Base-by-base conservation (phyloP, 2,113 vertebrate species). In the Ochotona curzoniae region DNA sequence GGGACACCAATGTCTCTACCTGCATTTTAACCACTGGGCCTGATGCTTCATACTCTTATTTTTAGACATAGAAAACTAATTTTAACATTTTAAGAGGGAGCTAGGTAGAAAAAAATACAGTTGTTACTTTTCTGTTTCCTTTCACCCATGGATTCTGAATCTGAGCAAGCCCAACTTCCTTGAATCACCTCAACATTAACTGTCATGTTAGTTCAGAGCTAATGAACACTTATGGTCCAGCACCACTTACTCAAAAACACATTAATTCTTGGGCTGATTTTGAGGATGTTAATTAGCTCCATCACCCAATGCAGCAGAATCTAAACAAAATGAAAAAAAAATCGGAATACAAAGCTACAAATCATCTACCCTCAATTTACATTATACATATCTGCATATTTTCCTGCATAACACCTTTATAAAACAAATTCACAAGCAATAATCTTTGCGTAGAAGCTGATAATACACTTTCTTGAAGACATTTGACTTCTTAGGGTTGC, bases 331-430 rank as follows among this genome's bases (percentile, higher is more conserved):
- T 28, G 67, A 67, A 15, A 73, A 57, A 74, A 94, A 69, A 81
- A 81, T 49, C 23, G 17, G 20, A 70, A 83, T 21, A 30, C 32
- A 61, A 85, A 92, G 87, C 67, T 92, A 44, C 90, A 93, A 91
- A 83, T 3, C 49, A 78, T 13, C 78, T 51, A 54, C 21, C 13
- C 17, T 66, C 8, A 66, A 28, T 38, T 71, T 51, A 20, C 38
- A 66, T 70, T 76, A 66, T n/a, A 30, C 76, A 1, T n/a, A 26
- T 30, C 35, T 74, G 10, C 61, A n/a, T 32, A 30, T 14, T 89
- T 83, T 74, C 26, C 49, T 38, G 49, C 2, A 93, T 93, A 85
- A 61, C 9, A 61, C 10, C 38, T 47, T 87, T 38, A 49, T 78
- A 70, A 90, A 75, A 35, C n/a, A 87, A 87, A 85, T 63, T 35